Evolutionary conservation across 2,888 invertebrate genomes (phyloP), one percentile per base, ranked within the genome.

Genomic region (Campoplex nolae): DNA sequence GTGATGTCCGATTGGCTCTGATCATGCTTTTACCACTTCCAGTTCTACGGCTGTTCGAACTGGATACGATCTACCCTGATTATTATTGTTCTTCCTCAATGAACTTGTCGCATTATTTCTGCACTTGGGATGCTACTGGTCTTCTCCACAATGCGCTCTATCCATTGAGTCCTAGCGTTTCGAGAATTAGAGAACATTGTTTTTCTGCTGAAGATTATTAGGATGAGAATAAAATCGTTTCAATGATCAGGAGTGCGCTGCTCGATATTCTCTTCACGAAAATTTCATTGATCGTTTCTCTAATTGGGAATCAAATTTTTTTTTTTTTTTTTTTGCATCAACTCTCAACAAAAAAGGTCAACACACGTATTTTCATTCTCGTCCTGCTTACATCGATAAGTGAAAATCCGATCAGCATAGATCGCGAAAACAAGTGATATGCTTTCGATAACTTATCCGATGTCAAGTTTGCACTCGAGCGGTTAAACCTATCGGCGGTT

Each of bases 381-480:
- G 11, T 38, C 38, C n/a, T n/a, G n/a, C n/a, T 38, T 28, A 32
- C 32, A 6, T 9, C 6, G 13, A 35, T 23, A 51, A 68, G 51
- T 11, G 6, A n/a, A 77, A 38, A 78, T 78, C 28, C n/a, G 7
- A 65, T 67, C n/a, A 0, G 9, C 1, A 18, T 45, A 7, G 51
- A 56, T 42, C 77, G 16, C 67, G 35, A 48, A 65, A 70, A 68
- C 67, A 77, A 77, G 11, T 23, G 68, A 75, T 75, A 1, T 0
- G 23, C 23, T 3, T 16, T 8, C 38, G 56, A 68, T 68, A 54
- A 54, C 65, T 78, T 68, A 78, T 78, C 78, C 70, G 70, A 70
- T 35, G 18, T 23, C 18, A 16, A 56, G 56, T 78, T 78, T 28
- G 42, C 56, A 42, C 35, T 42, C 38, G 56, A 45, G 38, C 42